Conservation (phyloP, 2,888 invertebrate species). For the Conomelus anceps region DNA sequence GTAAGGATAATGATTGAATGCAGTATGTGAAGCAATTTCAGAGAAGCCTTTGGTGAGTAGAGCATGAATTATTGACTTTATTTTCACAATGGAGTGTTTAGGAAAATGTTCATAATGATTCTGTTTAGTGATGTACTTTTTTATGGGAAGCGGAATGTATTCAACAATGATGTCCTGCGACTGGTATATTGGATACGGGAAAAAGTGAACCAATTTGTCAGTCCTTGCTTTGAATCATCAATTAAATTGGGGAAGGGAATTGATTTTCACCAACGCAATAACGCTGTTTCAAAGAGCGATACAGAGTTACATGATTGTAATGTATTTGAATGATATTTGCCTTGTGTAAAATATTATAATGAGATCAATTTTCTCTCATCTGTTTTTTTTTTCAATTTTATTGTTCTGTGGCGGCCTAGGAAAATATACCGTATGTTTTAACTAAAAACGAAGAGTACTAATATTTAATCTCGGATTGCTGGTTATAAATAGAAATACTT, state of each 20-base stretch:
- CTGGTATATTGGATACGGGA: neutral
- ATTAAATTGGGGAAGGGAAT: neutral
- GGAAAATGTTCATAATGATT: neutral
- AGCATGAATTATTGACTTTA: neutral
- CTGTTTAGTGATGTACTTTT: neutral
- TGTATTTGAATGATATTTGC: neutral
- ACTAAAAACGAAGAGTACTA: no score
- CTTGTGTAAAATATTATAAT: no score
- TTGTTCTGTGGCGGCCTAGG: no score
- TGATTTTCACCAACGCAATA: neutral
- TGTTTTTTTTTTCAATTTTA: no score
- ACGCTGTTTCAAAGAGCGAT: neutral
- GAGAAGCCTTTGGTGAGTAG: neutral
- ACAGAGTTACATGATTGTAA: neutral
- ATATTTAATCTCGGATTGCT: no score
- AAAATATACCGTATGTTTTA: no score
- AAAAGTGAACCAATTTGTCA: neutral
- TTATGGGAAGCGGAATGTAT: neutral
- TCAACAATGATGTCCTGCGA: neutral
- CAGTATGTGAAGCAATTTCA: neutral
- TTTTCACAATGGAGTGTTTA: neutral
- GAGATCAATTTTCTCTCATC: no score
- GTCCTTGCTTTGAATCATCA: neutral
- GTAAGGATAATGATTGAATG: neutral
- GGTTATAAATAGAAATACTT: no score